These are phyloP conservation scores for Penaeus japonicus DNA, from an alignment of 1,140 invertebrate genomes.

Conservation along the genomic window DNA sequence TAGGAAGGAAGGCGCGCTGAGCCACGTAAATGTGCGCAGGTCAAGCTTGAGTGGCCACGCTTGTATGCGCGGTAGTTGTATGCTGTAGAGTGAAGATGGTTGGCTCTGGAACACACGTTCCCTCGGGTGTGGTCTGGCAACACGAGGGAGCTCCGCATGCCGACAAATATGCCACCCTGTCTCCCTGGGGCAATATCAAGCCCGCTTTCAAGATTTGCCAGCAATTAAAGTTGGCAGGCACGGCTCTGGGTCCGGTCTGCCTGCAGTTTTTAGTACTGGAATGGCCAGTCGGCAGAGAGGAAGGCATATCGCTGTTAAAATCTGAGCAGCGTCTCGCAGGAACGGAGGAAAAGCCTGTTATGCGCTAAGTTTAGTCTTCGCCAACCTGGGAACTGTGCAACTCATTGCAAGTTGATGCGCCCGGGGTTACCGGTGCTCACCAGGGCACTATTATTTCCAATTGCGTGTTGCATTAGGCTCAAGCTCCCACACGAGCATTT, in stretches of 20 bases:
- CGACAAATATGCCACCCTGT: conserved; percentile 39
- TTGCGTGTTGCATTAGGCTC: conserved; percentile 32
- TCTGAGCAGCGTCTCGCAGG: neutral
- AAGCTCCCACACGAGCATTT: conserved; percentile 3
- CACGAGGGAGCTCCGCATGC: neutral
- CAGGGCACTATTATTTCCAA: neutral
- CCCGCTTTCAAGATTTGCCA: conserved; percentile 28
- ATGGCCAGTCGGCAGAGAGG: conserved; percentile 8
- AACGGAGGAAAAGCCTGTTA: neutral
- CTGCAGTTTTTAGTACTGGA: neutral
- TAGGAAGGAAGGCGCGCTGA: neutral
- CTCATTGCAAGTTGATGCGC: conserved; percentile 52
- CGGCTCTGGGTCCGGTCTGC: neutral
- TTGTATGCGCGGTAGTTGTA: neutral
- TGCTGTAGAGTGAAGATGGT: neutral
- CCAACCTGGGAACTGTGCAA: conserved; percentile 43
- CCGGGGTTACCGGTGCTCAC: conserved; percentile 29
- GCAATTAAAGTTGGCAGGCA: conserved; percentile 39
- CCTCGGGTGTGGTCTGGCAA: neutral
- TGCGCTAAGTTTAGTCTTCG: conserved; percentile 34
- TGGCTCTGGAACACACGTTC: neutral
- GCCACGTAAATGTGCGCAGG: neutral
- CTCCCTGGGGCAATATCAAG: conserved; percentile 42
- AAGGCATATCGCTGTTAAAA: neutral
- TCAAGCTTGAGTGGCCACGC: neutral